A percentile compares a stretch with the other conserved stretches of the same genome.
Evolutionary conservation across 2,113 vertebrate genomes (phyloP).

Genomic region (Hippolais icterina): DNA sequence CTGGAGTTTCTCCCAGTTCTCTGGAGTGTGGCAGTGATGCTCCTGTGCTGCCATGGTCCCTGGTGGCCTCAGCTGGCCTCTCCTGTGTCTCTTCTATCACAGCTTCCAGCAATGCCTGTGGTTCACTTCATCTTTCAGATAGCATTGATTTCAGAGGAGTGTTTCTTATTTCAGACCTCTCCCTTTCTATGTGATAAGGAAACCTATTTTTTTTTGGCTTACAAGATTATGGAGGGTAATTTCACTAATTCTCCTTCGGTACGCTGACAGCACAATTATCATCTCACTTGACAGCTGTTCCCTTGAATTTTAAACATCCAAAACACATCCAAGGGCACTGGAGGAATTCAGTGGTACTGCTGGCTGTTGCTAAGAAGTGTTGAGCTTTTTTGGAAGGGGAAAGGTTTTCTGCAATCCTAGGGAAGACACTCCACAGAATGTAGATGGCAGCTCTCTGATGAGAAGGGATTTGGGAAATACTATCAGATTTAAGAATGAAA

Average conservation of each 20-base stretch:
- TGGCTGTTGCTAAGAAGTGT: background rate
- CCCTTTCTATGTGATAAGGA: background rate
- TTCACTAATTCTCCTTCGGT: background rate
- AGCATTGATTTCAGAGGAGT: background rate
- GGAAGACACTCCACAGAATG: background rate
- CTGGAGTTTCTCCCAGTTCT: background rate
- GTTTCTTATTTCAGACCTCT: background rate
- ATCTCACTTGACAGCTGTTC: conserved; percentile 30
- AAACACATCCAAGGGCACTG: background rate
- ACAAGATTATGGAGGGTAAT: background rate
- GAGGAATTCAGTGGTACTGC: background rate
- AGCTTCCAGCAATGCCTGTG: background rate
- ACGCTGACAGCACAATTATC: background rate
- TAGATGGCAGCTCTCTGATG: background rate
- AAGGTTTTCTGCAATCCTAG: background rate
- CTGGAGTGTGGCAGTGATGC: background rate
- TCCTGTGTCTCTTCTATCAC: background rate
- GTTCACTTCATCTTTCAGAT: background rate
- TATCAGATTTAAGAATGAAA: background rate
- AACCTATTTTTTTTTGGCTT: background rate
- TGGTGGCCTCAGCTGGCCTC: background rate
- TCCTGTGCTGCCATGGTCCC: background rate
- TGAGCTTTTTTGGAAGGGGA: background rate
- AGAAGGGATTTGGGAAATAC: background rate
- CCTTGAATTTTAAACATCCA: conserved; percentile 31